Percentiles rank a stretch among this genome's conserved stretches.
Evolutionary conservation across 2,888 invertebrate species (phyloP).

Genomic region (Drosophila rubida): DNA sequence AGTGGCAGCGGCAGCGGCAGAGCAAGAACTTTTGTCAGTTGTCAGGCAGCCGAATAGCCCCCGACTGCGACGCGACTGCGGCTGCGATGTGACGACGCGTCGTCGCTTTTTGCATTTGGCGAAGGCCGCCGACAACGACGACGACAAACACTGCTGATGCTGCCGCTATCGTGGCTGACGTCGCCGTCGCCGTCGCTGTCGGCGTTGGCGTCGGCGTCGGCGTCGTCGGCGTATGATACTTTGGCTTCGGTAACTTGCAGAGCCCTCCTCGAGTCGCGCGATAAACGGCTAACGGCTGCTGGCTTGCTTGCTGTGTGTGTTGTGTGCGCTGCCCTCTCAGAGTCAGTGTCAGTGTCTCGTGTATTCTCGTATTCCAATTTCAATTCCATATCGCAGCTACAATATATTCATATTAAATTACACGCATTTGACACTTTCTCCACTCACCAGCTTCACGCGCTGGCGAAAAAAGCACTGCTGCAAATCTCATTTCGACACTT

Average conservation of each 20-base stretch:
- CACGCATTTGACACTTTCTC: constrained; percentile 11
- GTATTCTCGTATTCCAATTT: constrained; percentile 17
- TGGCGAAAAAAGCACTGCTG: too few relatives aligned
- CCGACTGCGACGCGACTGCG: constrained; percentile 6
- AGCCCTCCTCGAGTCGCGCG: constrained; percentile 56
- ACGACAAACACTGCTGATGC: constrained; percentile 52
- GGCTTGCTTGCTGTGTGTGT: neutral
- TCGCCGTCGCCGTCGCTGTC: neutral
- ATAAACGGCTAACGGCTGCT: constrained; percentile 15
- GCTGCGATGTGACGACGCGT: neutral
- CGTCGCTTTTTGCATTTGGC: constrained; percentile 30
- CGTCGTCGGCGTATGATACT: constrained; percentile 44
- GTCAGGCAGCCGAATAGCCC: constrained; percentile 35
- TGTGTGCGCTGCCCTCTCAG: constrained; percentile 13
- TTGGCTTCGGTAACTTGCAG: constrained; percentile 52
- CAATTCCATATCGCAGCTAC: constrained; percentile 26
- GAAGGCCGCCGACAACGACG: constrained; percentile 39
- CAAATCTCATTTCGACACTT: constrained; percentile 26
- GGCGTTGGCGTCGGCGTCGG: neutral
- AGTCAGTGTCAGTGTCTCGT: constrained; percentile 32
- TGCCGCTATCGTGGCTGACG: constrained; percentile 26
- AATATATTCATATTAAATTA: constrained; percentile 39
- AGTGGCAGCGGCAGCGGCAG: neutral
- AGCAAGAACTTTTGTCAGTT: constrained; percentile 20
- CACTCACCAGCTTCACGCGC: neutral